Evolutionary conservation across 2,797 vertebrate genomes (phyloP).

Genomic region (Anguilla anguilla): DNA sequence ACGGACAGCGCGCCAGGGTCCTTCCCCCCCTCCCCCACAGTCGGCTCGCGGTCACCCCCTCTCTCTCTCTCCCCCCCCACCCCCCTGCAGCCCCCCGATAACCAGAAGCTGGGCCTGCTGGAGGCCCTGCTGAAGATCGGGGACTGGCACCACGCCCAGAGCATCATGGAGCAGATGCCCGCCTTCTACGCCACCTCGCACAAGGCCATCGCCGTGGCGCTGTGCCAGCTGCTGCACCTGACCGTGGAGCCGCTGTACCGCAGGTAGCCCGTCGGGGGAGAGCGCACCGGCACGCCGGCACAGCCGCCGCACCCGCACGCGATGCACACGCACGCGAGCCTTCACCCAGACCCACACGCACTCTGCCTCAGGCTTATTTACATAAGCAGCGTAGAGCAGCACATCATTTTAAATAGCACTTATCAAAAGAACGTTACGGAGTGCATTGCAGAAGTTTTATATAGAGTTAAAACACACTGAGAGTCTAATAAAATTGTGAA

Average conservation of each 20-base stretch:
- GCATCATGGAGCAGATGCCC: constrained; percentile 98
- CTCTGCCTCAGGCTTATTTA: background rate
- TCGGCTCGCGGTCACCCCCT: background rate
- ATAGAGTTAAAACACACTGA: no score
- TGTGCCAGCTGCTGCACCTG: constrained; percentile 93
- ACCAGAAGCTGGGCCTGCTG: constrained; percentile 95
- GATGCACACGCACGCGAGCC: background rate
- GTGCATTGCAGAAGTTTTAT: no score
- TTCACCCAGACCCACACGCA: background rate
- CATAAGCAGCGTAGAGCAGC: no score
- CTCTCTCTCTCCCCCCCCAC: background rate
- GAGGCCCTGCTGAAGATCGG: constrained; percentile 94
- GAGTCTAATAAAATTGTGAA: no score
- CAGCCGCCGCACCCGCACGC: background rate
- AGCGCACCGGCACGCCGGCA: background rate
- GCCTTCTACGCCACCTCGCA: constrained; percentile 92
- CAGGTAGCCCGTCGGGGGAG: constrained; percentile 72
- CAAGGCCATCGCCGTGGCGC: constrained; percentile 90
- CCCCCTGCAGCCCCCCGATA: constrained; percentile 86
- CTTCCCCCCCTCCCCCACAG: no score
- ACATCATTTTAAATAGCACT: no score
- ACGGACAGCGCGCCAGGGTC: no score
- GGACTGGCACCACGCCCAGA: constrained; percentile 95
- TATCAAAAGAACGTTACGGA: no score
- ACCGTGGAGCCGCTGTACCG: constrained; percentile 93